These are phyloP conservation scores for Cryptocheilus praepositus DNA, from an alignment of 2,888 invertebrate species.

Conservation along the genomic window DNA sequence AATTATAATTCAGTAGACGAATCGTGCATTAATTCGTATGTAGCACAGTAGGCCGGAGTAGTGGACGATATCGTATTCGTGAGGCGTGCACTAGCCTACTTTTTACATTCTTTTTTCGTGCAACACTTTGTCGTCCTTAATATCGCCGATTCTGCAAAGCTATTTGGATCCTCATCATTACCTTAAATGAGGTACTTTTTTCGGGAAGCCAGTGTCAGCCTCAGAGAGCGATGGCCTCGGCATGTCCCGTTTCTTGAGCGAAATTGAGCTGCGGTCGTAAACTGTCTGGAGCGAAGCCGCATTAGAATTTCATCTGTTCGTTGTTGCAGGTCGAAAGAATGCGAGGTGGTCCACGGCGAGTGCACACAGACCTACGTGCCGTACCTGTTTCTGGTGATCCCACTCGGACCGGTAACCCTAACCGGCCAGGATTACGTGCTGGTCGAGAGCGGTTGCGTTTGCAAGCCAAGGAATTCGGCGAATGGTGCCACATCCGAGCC, in stretches of 20 bases:
- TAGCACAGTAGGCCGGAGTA: constrained; percentile 48
- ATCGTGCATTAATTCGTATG: constrained; percentile 34
- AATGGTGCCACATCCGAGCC: constrained; percentile 56
- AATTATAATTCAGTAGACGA: constrained; percentile 9
- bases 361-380: constrained; percentile 95
- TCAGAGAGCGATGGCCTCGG: too few relatives aligned
- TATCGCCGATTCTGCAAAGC: not conserved
- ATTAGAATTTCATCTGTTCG: constrained; percentile 19
- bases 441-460: constrained; percentile 95
- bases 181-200: too few relatives aligned
- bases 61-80: not conserved
- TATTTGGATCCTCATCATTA: too few relatives aligned
- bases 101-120: too few relatives aligned
- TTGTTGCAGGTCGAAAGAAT: constrained; percentile 87
- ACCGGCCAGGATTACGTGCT: constrained; percentile 96
- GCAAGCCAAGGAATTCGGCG: constrained; percentile 80
- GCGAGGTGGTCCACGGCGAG: constrained; percentile 91
- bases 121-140: too few relatives aligned
- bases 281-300: not conserved
- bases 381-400: constrained; percentile 92
- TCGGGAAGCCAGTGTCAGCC: too few relatives aligned
- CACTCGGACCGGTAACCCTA: constrained; percentile 91
- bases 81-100: not conserved
- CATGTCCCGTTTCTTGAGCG: too few relatives aligned
- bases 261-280: too few relatives aligned